Evolutionary conservation across 2,797 vertebrate species (phyloP).

Genomic region (Anomalospiza imberbis): DNA sequence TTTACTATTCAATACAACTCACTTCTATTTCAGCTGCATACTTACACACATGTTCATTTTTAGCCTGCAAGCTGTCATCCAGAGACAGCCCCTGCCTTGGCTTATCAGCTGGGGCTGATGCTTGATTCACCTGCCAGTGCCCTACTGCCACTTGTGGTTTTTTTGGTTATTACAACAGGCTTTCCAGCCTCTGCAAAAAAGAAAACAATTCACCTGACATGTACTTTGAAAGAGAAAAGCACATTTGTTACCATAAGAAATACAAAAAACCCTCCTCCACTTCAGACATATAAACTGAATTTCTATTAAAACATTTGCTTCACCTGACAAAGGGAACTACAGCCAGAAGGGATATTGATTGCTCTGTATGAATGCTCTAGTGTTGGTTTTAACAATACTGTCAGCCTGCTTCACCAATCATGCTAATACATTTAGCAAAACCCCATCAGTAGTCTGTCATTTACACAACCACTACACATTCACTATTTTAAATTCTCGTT

Average conservation of each 20-base stretch:
- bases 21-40: not conserved
- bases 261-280: not conserved
- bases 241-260: not conserved
- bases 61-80: not conserved
- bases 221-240: not conserved
- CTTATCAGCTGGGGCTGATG: not conserved
- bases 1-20: not conserved
- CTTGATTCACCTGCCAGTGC: not conserved
- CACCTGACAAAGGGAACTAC: not conserved
- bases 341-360: not conserved
- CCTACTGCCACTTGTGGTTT: not conserved
- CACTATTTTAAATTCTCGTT: not conserved
- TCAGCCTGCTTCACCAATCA: not conserved
- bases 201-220: not conserved
- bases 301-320: conserved; percentile 33
- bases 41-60: not conserved
- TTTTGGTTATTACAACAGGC: not conserved
- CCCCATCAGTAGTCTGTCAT: not conserved
- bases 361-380: not conserved
- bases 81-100: not conserved
- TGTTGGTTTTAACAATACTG: not conserved
- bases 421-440: not conserved
- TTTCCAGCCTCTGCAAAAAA: not conserved
- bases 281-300: not conserved
- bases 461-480: not conserved